A percentile compares a stretch with the other conserved stretches of the same genome.
These are phyloP conservation scores for Porites australiensis DNA, from an alignment of 64 coral and sea anemone genomes.

Conservation along the genomic window DNA sequence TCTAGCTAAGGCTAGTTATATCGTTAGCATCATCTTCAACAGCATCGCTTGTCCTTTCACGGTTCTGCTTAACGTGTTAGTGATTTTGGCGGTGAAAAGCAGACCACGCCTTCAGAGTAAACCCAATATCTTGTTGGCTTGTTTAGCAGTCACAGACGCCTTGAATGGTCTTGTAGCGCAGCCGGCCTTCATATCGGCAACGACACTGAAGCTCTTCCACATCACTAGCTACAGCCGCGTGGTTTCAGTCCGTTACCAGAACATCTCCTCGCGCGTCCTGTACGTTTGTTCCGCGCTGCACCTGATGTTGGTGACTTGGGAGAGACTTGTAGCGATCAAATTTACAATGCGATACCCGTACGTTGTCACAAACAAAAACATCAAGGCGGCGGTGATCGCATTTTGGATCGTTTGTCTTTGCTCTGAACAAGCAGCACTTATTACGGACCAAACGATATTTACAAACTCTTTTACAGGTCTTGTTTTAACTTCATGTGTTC, in stretches of 20 bases:
- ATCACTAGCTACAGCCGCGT: background rate
- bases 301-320: background rate
- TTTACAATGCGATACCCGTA: background rate
- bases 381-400: background rate
- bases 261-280: background rate
- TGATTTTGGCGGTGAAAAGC: background rate
- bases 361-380: background rate
- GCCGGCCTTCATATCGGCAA: background rate
- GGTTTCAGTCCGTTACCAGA: background rate
- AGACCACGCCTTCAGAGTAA: background rate
- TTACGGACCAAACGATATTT: too few relatives aligned
- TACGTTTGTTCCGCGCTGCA: background rate
- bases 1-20: background rate
- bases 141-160: background rate
- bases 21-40: background rate
- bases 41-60: background rate
- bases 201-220: background rate
- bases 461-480: background rate
- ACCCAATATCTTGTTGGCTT: background rate
- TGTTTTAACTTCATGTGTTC: background rate
- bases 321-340: constrained; percentile 5
- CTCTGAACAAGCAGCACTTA: background rate
- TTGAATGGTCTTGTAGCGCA: background rate
- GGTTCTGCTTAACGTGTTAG: background rate
- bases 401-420: background rate